Base-by-base conservation (phyloP, 1,140 invertebrate species). In the Sycobia sp. region DNA sequence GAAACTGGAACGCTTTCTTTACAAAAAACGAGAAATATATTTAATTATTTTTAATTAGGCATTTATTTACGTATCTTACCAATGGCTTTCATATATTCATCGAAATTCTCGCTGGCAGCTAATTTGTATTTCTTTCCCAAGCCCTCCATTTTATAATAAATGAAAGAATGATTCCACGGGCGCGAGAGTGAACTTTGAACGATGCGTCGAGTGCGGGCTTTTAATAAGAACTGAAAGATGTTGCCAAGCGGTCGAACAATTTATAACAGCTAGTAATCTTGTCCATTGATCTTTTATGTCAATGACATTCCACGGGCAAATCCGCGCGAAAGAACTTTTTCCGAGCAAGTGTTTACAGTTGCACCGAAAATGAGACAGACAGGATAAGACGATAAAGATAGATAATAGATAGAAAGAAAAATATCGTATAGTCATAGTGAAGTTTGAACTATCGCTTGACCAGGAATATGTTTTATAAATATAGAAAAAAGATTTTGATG, bases 11-110 rank as follows among this genome's bases (percentile, higher is more conserved):
- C n/a, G n/a, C n/a, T n/a, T n/a, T n/a, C n/a, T n/a, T n/a, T n/a
- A n/a, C n/a, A n/a, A n/a, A n/a, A n/a, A n/a, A n/a, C n/a, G n/a
- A n/a, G n/a, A n/a, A n/a, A n/a, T n/a, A n/a, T n/a, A n/a, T n/a
- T n/a, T n/a, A n/a, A n/a, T n/a, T n/a, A n/a, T n/a, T n/a, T n/a
- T n/a, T n/a, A n/a, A n/a, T n/a, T n/a, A n/a, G n/a, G n/a, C n/a
- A n/a, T n/a, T n/a, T n/a, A n/a, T n/a, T n/a, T 7, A 39, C 10
- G 10, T 16, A 46, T 58, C 88, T 88, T 74, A 93, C 91, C 91
- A 43, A 94, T 75, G 36, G 87, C 85, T 83, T 94, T 93, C 90
- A 95, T 90, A 79, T 90, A 93, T 47, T 93, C 91, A 68, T 94
- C 92, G 74, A 94, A 95, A 72, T 93, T 92, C 54, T 94, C 90